Evolutionary conservation across 2,113 vertebrate genomes (phyloP).

Genomic region (Puma concolor): DNA sequence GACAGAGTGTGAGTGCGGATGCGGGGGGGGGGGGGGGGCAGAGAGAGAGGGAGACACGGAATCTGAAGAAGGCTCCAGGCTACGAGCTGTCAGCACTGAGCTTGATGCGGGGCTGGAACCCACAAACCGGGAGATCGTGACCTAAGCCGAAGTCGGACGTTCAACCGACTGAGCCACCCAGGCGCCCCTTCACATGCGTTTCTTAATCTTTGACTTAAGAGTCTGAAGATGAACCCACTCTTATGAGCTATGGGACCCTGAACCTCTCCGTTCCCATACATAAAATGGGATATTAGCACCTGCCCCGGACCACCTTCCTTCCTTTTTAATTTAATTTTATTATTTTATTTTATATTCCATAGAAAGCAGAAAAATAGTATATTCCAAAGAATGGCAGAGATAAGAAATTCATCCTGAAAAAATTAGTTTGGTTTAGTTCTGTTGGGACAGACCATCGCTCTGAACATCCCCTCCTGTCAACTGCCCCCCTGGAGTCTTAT

Average conservation of each 20-base stretch:
- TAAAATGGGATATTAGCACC: background rate
- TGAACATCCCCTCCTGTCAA: background rate
- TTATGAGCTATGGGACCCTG: background rate
- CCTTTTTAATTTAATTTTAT: background rate
- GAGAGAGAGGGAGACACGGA: too few species aligned
- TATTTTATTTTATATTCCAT: background rate
- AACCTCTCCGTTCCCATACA: background rate
- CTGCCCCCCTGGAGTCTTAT: background rate
- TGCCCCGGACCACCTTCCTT: background rate
- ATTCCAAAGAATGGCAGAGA: background rate
- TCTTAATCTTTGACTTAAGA: background rate
- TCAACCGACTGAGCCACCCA: too few species aligned
- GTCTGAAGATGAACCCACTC: background rate
- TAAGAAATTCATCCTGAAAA: background rate
- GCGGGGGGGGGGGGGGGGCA: accelerated
- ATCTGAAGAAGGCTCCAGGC: too few species aligned
- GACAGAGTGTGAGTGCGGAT: too few species aligned
- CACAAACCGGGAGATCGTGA: too few species aligned
- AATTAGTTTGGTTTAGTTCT: background rate
- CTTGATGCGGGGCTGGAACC: too few species aligned
- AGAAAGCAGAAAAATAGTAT: background rate
- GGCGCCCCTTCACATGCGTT: background rate
- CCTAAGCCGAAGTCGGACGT: too few species aligned
- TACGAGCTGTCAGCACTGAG: too few species aligned
- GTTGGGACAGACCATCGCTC: background rate